These are phyloP conservation scores for Zosterops japonicus DNA, from an alignment of 2,113 vertebrate species.

Conservation along the genomic window DNA sequence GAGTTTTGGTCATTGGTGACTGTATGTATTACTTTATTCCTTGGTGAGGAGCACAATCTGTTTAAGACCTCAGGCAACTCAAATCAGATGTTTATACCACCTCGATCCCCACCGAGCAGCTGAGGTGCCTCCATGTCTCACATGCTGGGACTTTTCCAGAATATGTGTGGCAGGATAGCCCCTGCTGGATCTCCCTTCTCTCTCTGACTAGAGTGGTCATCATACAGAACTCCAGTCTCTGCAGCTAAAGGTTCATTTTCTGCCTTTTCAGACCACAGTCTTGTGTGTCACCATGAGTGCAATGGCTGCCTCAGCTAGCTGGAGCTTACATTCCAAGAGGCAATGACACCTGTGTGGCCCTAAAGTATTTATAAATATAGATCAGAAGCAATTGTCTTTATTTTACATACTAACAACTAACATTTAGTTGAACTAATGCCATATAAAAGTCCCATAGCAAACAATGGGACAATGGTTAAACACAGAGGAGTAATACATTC, in stretches of 20 bases:
- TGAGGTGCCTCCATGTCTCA: not conserved
- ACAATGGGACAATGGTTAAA: not conserved
- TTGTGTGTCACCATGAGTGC: not conserved
- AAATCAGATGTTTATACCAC: not conserved
- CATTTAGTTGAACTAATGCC: not conserved
- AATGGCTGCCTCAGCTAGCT: not conserved
- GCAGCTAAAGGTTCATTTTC: not conserved
- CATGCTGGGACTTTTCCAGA: not conserved
- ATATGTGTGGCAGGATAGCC: not conserved
- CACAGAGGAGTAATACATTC: not conserved
- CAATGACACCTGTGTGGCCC: not conserved
- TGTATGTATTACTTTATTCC: not conserved
- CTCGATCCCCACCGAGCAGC: not conserved
- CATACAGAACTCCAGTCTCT: not conserved
- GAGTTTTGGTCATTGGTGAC: not conserved
- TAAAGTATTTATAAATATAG: not conserved
- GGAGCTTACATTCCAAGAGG: not conserved
- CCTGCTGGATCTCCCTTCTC: not conserved
- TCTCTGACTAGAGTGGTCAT: not conserved
- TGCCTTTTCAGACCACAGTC: not conserved
- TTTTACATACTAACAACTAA: not conserved
- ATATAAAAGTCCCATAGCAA: not conserved
- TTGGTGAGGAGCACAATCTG: not conserved
- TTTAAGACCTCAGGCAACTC: not conserved
- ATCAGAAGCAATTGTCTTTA: not conserved